Conservation (phyloP, 2,797 vertebrate genomes). For the Tympanoctomys barrerae region DNA sequence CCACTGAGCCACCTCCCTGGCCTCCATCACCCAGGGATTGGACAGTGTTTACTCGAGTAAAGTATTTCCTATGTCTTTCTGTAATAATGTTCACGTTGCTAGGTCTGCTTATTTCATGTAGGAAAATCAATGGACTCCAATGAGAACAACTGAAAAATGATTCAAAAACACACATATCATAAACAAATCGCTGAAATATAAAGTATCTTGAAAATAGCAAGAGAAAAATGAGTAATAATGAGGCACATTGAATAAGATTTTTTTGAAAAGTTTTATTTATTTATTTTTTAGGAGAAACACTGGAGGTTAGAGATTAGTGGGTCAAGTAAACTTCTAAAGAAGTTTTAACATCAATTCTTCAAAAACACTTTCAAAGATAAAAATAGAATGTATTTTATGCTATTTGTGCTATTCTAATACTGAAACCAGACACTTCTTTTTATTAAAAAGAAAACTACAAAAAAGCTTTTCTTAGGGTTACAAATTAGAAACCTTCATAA, state of each 20-base stretch:
- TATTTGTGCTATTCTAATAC: background rate
- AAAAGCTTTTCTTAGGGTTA: background rate
- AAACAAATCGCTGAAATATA: background rate
- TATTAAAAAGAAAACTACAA: background rate
- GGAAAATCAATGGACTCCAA: background rate
- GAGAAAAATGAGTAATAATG: background rate
- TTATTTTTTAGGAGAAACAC: background rate
- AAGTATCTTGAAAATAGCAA: background rate
- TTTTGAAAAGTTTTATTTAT: background rate
- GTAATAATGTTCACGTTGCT: background rate
- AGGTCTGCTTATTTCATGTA: background rate
- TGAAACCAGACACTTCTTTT: background rate
- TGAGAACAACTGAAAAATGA: background rate
- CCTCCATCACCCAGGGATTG: background rate
- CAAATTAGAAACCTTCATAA: background rate
- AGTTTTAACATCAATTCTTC: background rate
- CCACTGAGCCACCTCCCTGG: too few species aligned
- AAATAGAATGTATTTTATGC: background rate
- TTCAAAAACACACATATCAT: background rate
- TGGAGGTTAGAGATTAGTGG: background rate
- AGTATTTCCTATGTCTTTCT: background rate
- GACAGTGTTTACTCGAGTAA: too few species aligned
- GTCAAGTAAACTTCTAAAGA: background rate
- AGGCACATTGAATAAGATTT: background rate
- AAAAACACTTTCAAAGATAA: background rate